phyloP scores from a whole-genome alignment of 2,113 vertebrate species.

The Microcebus murinus region DNA sequence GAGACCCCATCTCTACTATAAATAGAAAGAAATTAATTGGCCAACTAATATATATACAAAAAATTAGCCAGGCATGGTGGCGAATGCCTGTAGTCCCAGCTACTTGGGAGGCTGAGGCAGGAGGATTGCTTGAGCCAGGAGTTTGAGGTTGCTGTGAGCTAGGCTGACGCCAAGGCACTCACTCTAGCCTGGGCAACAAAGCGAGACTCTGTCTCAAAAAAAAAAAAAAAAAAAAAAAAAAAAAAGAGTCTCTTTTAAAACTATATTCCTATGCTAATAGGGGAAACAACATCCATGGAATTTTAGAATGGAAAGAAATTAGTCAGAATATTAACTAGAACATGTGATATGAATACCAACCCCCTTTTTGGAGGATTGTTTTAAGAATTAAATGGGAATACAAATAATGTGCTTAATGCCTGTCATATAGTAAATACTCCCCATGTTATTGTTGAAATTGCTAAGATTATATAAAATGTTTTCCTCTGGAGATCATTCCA shows the following conservation, averaged over 20 bases:
- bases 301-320: not conserved
- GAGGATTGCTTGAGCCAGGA: too few species aligned
- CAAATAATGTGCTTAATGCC: not conserved
- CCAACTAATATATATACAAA: too few species aligned
- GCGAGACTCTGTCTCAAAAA: too few species aligned
- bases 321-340: not conserved
- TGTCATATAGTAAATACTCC: not conserved
- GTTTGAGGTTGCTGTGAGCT: too few species aligned
- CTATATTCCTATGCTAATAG: not conserved
- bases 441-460: not conserved
- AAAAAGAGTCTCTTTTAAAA: not conserved
- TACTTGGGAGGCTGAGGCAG: too few species aligned
- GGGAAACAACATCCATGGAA: not conserved
- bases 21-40: too few species aligned
- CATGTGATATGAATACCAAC: not conserved
- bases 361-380: not conserved
- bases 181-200: too few species aligned
- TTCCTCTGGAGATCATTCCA: not conserved
- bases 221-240: too few species aligned
- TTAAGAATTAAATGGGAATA: not conserved
- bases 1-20: too few species aligned
- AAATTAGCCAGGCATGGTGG: too few species aligned
- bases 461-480: not conserved
- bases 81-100: too few species aligned
- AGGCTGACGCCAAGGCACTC: too few species aligned